Percentiles rank a stretch among this genome's conserved stretches.
These are phyloP conservation scores for Paraescarpia echinospica DNA, from an alignment of 1,140 invertebrate species.

Conservation along the genomic window DNA sequence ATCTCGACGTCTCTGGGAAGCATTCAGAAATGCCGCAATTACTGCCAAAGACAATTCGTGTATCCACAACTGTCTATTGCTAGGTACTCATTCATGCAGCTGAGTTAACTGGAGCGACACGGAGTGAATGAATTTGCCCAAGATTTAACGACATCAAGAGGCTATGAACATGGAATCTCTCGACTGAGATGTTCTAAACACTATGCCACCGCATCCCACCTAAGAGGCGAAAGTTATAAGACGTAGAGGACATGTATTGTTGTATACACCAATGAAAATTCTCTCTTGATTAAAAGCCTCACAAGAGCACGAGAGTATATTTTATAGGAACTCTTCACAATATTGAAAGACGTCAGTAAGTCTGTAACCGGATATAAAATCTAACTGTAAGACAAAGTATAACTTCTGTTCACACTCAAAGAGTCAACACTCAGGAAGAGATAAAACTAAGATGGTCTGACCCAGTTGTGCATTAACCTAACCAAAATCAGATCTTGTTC, in stretches of 20 bases:
- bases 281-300: not conserved
- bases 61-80: no score
- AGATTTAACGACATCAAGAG: no score
- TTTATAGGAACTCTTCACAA: not conserved
- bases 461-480: not conserved
- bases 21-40: no score
- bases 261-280: not conserved
- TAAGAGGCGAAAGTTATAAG: not conserved
- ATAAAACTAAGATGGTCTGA: not conserved
- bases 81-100: no score
- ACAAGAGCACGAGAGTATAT: not conserved
- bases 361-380: not conserved
- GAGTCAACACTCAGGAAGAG: not conserved
- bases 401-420: not conserved
- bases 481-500: not conserved
- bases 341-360: not conserved
- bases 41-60: no score
- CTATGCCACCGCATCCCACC: no score
- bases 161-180: no score
- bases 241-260: not conserved
- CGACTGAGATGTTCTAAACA: no score
- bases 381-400: not conserved
- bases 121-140: no score
- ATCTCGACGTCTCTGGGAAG: no score
- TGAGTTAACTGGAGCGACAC: no score